A percentile compares a stretch with the other conserved stretches of the same genome.
Evolutionary conservation across 2,888 invertebrate species (phyloP).

Genomic region (Herminia tarsipennalis): DNA sequence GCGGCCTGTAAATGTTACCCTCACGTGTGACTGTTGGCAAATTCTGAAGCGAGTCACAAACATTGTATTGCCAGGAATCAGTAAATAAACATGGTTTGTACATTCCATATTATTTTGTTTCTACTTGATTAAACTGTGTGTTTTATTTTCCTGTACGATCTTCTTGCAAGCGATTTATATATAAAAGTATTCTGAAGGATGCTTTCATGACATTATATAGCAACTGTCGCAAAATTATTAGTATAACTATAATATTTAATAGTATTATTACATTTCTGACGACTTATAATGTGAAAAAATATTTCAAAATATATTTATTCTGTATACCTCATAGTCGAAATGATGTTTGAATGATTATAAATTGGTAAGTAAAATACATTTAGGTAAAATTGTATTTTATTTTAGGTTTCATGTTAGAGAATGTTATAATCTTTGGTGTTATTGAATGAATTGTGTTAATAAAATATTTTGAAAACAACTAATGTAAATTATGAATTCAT

Average conservation of each 20-base stretch:
- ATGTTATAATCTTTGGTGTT: slow-evolving; percentile 87
- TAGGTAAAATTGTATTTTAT: slow-evolving; percentile 84
- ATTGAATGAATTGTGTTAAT: slow-evolving; percentile 87
- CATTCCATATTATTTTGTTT: slow-evolving; percentile 92
- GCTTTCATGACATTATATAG: slow-evolving; percentile 69
- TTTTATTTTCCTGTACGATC: slow-evolving; percentile 81
- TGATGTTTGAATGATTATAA: slow-evolving; percentile 85
- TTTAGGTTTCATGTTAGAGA: slow-evolving; percentile 86
- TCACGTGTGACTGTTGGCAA: slow-evolving; percentile 61
- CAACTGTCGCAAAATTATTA: slow-evolving; percentile 66
- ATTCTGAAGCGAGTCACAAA: slow-evolving; percentile 75
- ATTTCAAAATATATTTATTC: slow-evolving; percentile 80
- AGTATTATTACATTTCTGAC: slow-evolving; percentile 68
- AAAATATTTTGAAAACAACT: slow-evolving; percentile 85
- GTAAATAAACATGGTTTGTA: slow-evolving; percentile 91
- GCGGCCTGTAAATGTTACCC: slow-evolving; percentile 56
- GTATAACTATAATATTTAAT: slow-evolving; percentile 53
- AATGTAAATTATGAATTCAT: slow-evolving; percentile 77
- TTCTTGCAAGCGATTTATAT: slow-evolving; percentile 61
- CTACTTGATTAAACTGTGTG: slow-evolving; percentile 81
- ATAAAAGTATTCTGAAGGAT: slow-evolving; percentile 59
- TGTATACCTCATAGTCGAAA: slow-evolving; percentile 84
- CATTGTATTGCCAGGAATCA: slow-evolving; percentile 87
- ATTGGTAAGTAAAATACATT: slow-evolving; percentile 82
- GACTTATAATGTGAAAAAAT: slow-evolving; percentile 68